phyloP scores from a whole-genome alignment of 2,888 invertebrate genomes.

The Ceramica pisi region DNA sequence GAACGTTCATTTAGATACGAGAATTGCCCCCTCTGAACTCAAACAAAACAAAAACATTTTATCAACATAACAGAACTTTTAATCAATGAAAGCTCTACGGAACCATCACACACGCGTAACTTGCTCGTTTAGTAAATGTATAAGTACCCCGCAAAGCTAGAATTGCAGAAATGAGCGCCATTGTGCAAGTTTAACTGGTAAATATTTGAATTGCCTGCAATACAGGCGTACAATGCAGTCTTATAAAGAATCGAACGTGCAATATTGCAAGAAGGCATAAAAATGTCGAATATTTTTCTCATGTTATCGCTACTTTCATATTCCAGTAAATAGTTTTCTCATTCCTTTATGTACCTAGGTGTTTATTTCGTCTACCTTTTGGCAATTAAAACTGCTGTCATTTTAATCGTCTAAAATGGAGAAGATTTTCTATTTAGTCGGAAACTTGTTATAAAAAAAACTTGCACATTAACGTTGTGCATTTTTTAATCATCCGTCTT shows the following conservation, averaged over 20 bases:
- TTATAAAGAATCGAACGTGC: constrained; percentile 32
- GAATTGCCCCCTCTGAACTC: not conserved
- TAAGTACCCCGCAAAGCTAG: constrained; percentile 42
- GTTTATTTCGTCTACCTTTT: not conserved
- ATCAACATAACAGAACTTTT: no score
- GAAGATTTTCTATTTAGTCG: not conserved
- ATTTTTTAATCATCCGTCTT: no score
- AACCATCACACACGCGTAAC: not conserved
- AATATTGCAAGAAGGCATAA: constrained; percentile 17
- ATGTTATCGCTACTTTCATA: not conserved
- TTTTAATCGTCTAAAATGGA: not conserved
- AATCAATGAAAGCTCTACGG: not conserved
- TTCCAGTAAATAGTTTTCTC: not conserved
- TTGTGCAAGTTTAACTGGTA: constrained; percentile 32
- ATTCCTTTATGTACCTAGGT: not conserved
- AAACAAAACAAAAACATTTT: not conserved
- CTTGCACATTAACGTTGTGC: no score
- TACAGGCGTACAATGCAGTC: constrained; percentile 34
- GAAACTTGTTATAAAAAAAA: not conserved
- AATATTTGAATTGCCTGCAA: constrained; percentile 59
- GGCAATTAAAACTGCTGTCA: not conserved
- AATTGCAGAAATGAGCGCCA: constrained; percentile 17
- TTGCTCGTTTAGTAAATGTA: not conserved
- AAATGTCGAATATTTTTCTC: constrained; percentile 25
- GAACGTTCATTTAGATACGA: no score